Evolutionary conservation across 2,113 vertebrate genomes (phyloP).

Genomic region (Phoxinus phoxinus): DNA sequence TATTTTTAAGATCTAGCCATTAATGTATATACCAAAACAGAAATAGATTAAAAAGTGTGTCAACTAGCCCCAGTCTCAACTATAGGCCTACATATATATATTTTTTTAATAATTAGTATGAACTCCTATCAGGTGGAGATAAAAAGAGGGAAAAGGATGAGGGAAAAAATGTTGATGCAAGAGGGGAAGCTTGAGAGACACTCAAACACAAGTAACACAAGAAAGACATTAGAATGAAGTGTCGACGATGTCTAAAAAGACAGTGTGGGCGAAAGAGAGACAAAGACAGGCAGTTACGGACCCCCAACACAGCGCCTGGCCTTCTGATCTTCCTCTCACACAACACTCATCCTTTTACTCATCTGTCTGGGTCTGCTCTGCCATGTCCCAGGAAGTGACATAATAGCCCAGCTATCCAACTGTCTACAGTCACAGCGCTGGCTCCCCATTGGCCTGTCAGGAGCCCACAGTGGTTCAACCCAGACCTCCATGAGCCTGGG

Average conservation of each 20-base stretch:
- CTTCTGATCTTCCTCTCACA: constrained; percentile 23
- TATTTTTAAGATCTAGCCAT: background rate
- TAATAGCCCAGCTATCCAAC: constrained; percentile 33
- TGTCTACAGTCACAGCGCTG: background rate
- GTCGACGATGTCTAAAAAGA: background rate
- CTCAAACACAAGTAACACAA: background rate
- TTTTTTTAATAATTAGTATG: background rate
- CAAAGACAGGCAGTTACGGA: background rate
- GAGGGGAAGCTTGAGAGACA: background rate
- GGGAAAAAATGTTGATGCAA: no score
- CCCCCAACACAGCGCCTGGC: constrained; percentile 39
- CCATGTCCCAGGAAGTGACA: constrained; percentile 56
- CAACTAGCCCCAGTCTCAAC: background rate
- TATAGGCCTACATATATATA: background rate
- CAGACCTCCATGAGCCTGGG: constrained; percentile 20
- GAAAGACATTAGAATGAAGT: background rate
- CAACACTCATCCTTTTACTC: constrained; percentile 50
- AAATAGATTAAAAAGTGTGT: background rate
- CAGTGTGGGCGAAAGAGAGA: background rate
- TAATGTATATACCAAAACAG: background rate
- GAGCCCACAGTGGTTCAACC: constrained; percentile 9
- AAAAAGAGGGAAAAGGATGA: background rate
- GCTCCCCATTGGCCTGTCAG: constrained; percentile 11
- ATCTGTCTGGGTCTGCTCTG: constrained; percentile 46
- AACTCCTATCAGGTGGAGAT: background rate